A percentile compares a stretch with the other conserved stretches of the same genome.
Conservation (phyloP, 2,797 vertebrate species). For the Lycodopsis pacificus region DNA sequence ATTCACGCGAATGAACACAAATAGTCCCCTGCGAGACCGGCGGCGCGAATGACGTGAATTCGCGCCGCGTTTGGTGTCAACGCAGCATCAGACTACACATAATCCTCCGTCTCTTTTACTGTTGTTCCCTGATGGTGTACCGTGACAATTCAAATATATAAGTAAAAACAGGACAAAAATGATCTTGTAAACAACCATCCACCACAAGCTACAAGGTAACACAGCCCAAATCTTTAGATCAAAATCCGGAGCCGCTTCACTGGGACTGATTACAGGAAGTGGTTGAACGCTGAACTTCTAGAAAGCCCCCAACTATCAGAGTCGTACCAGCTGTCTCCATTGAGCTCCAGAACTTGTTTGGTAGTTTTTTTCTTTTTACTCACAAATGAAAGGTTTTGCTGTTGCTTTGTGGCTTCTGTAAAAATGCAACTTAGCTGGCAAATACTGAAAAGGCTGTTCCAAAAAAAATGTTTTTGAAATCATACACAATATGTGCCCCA, state of each 20-base stretch:
- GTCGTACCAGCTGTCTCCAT: neutral
- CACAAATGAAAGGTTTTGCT: neutral
- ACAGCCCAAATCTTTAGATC: neutral
- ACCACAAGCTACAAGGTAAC: neutral
- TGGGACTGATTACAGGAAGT: neutral
- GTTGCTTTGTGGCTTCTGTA: neutral
- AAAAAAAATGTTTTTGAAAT: too few relatives aligned
- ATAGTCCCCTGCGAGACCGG: too few relatives aligned
- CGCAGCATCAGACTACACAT: neutral
- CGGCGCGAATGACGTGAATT: too few relatives aligned
- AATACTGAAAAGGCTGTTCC: too few relatives aligned
- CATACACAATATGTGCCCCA: too few relatives aligned
- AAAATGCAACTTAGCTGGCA: too few relatives aligned
- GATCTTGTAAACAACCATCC: neutral
- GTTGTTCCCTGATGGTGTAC: neutral
- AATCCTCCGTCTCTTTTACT: neutral
- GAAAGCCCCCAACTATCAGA: neutral
- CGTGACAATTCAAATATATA: neutral
- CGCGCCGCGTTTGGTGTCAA: too few relatives aligned
- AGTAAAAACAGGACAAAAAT: too few relatives aligned
- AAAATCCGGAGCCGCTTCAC: neutral
- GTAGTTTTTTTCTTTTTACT: neutral
- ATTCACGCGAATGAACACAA: too few relatives aligned
- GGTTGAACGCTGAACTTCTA: constrained; percentile 15
- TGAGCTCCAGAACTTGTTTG: neutral